phyloP scores from a whole-genome alignment of 2,888 invertebrate species.

The Eupeodes latifasciatus region DNA sequence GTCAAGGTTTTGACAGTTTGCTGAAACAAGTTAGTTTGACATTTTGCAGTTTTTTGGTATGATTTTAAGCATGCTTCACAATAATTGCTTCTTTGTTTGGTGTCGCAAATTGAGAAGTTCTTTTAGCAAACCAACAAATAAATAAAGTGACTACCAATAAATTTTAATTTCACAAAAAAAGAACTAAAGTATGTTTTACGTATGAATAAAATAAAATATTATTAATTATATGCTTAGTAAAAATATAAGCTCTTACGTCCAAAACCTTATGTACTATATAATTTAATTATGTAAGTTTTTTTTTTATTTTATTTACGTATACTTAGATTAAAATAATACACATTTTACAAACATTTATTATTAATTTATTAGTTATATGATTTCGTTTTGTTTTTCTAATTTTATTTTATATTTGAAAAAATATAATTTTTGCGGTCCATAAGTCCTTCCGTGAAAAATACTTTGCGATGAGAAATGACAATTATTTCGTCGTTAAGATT shows the following conservation, averaged over 20 bases:
- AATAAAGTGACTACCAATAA: no score
- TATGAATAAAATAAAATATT: no score
- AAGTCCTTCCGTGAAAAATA: constrained; percentile 79
- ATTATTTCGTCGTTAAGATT: constrained; percentile 82
- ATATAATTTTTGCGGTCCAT: constrained; percentile 63
- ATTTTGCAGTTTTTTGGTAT: no score
- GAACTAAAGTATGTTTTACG: no score
- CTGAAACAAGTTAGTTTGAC: no score
- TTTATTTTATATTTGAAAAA: constrained; percentile 23
- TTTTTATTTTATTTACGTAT: not conserved
- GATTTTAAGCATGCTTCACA: no score
- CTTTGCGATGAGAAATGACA: constrained; percentile 79
- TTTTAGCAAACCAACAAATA: no score
- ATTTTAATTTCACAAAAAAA: no score
- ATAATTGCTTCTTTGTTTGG: no score
- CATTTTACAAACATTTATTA: constrained; percentile 25
- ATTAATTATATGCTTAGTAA: no score
- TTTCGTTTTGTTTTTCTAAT: constrained; percentile 57
- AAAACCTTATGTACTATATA: constrained; percentile 28
- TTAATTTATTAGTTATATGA: constrained; percentile 68
- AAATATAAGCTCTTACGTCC: not conserved
- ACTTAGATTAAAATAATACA: constrained; percentile 39
- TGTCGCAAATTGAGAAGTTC: no score
- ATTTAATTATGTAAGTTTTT: not conserved
- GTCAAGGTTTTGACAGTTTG: no score